These are phyloP conservation scores for Hylyphantes graminicola DNA, from an alignment of 1,140 invertebrate species.

Conservation along the genomic window DNA sequence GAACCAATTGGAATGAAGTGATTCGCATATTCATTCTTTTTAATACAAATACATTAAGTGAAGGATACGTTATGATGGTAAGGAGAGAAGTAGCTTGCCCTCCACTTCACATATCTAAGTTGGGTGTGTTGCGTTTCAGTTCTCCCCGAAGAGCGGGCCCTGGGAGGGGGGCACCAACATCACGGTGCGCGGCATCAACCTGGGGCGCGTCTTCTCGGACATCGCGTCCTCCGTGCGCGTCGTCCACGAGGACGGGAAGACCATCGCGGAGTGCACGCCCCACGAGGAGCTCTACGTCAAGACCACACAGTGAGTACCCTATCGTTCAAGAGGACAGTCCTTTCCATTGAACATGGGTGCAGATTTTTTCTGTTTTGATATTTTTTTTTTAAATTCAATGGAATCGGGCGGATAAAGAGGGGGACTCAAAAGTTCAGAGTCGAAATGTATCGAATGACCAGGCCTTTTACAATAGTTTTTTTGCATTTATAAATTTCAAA, in stretches of 20 bases:
- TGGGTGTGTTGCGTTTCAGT: conserved; percentile 68
- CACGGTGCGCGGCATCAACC: conserved; percentile 93
- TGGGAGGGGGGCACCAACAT: conserved; percentile 89
- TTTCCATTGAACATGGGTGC: too few relatives aligned
- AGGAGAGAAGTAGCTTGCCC: too few relatives aligned
- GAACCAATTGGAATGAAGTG: too few relatives aligned
- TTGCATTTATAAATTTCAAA: not conserved
- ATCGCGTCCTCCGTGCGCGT: conserved; percentile 86
- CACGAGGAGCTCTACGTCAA: conserved; percentile 87
- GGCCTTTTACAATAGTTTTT: not conserved
- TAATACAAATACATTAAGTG: too few relatives aligned
- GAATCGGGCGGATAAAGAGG: too few relatives aligned
- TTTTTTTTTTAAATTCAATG: too few relatives aligned
- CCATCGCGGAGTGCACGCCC: conserved; percentile 62
- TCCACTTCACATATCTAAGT: too few relatives aligned
- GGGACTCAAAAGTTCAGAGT: too few relatives aligned
- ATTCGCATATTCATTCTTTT: too few relatives aligned
- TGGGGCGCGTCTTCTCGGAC: conserved; percentile 93
- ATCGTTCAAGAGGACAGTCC: not conserved
- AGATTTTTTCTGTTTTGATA: too few relatives aligned
- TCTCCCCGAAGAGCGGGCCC: conserved; percentile 72
- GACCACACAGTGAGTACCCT: conserved; percentile 69
- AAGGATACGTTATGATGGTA: too few relatives aligned
- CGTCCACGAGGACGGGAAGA: conserved; percentile 69
- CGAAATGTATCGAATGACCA: too few relatives aligned